Evolutionary conservation across 2,888 invertebrate species (phyloP), one percentile per base, ranked within the genome.

Genomic region (Drosophila greeni): DNA sequence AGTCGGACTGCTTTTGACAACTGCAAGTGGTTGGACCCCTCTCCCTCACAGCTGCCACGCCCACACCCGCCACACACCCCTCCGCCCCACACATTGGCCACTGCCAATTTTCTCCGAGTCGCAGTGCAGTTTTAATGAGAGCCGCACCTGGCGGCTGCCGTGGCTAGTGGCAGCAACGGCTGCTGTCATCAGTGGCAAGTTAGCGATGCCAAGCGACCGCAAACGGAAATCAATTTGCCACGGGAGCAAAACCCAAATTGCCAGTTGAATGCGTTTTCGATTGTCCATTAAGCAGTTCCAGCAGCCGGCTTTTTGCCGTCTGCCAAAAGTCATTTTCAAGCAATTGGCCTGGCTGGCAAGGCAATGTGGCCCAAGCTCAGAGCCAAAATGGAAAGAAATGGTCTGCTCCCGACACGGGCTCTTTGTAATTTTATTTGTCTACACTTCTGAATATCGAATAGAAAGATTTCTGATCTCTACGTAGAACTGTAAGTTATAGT

Each of bases 241-340:
- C 42, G 45, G 69, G 60, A 60, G 74, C 64, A 72, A 75, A 75
- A 69, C 81, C 74, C 61, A 82, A 82, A 84, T 82, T 82, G 83
- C 80, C 84, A 80, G 82, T 77, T 80, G 73, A 82, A 82, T 84
- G 84, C 83, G 73, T 82, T 82, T 84, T 82, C 84, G 77, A 82
- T 82, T 84, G 81, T 84, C 84, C 81, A 82, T 82, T 82, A 82
- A 69, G 56, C 64, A 66, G 60, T 54, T 53, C 59, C 61, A 39
- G 42, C 62, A 24, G 69, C 55, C 54, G 34, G 66, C 58, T 70
- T 81, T 83, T 70, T 73, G 75, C 53, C 58, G 45, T 59, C 60
- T 74, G 84, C 79, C 84, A 80, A 80, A 80, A 81, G 84, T 81
- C 84, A 81, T 82, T 81, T 82, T 82, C 84, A 71, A 84, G 82